A percentile compares a stretch with the other conserved stretches of the same genome.
phyloP scores from a whole-genome alignment of 1,140 invertebrate species.

The Dinoponera quadriceps region DNA sequence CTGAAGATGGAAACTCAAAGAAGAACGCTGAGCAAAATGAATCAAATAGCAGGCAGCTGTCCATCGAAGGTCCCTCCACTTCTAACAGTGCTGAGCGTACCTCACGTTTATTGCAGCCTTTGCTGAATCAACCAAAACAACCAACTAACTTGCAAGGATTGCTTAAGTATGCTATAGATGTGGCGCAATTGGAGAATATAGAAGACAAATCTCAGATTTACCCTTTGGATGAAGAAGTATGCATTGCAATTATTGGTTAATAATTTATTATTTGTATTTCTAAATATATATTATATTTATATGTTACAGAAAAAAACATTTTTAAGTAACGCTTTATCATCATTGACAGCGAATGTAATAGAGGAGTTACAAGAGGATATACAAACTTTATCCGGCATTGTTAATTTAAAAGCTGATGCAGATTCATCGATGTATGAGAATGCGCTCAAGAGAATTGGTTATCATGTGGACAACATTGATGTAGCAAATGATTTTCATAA shows the following conservation, averaged over 20 bases:
- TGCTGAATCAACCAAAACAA: constrained; percentile 82
- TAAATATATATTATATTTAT: constrained; percentile 33
- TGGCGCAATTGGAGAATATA: constrained; percentile 87
- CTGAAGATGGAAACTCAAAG: background rate
- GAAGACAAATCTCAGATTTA: constrained; percentile 82
- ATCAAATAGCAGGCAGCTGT: constrained; percentile 76
- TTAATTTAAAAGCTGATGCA: constrained; percentile 84
- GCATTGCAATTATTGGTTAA: background rate
- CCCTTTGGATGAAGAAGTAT: constrained; percentile 88
- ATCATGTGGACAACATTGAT: constrained; percentile 90
- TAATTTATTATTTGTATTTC: no score
- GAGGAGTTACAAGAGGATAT: constrained; percentile 88
- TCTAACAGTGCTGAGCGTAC: constrained; percentile 57
- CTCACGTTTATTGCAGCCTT: constrained; percentile 14
- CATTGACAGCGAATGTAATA: constrained; percentile 88
- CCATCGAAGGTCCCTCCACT: constrained; percentile 77
- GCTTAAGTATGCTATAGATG: constrained; percentile 88
- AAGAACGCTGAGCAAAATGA: constrained; percentile 8
- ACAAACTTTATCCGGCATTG: constrained; percentile 86
- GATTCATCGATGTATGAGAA: constrained; percentile 86
- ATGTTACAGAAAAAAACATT: constrained; percentile 88
- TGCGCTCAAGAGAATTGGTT: constrained; percentile 88
- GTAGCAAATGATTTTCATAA: constrained; percentile 93
- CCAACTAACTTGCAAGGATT: constrained; percentile 86
- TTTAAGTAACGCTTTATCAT: constrained; percentile 89